These are phyloP conservation scores for Uromys caudimaculatus DNA, from an alignment of 2,797 vertebrate species.

Conservation along the genomic window DNA sequence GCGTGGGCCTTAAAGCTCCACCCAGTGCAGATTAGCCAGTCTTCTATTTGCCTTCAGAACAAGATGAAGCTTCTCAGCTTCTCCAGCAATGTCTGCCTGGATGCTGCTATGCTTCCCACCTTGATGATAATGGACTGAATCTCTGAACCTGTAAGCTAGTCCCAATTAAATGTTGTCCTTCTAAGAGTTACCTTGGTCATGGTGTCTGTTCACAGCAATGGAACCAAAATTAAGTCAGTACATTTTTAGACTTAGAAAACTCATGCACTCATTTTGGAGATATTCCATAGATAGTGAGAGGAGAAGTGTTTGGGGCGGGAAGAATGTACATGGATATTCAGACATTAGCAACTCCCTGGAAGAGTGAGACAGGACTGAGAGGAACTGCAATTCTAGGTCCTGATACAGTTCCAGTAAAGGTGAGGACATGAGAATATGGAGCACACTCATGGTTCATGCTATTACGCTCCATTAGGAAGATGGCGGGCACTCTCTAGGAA, in stretches of 20 bases:
- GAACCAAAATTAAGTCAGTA: background rate
- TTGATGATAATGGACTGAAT: background rate
- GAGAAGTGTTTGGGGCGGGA: background rate
- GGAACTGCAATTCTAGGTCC: background rate
- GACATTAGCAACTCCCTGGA: background rate
- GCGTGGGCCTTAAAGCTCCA: background rate
- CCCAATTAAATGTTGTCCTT: background rate
- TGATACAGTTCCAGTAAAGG: background rate
- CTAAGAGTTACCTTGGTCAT: background rate
- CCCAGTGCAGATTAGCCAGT: background rate
- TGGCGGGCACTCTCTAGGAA: background rate
- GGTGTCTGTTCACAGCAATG: background rate
- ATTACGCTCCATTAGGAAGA: background rate
- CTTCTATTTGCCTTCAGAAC: background rate
- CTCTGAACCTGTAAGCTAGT: background rate
- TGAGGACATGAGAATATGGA: background rate
- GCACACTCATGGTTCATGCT: background rate
- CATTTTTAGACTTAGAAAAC: constrained; percentile 29
- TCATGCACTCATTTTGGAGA: background rate
- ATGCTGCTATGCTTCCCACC: background rate
- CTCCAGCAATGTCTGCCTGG: background rate
- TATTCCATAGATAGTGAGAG: background rate
- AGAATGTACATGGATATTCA: background rate
- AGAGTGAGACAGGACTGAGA: background rate
- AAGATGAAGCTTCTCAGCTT: background rate